These are phyloP conservation scores for Trachops cirrhosus DNA, from an alignment of 2,797 vertebrate genomes.

Conservation along the genomic window DNA sequence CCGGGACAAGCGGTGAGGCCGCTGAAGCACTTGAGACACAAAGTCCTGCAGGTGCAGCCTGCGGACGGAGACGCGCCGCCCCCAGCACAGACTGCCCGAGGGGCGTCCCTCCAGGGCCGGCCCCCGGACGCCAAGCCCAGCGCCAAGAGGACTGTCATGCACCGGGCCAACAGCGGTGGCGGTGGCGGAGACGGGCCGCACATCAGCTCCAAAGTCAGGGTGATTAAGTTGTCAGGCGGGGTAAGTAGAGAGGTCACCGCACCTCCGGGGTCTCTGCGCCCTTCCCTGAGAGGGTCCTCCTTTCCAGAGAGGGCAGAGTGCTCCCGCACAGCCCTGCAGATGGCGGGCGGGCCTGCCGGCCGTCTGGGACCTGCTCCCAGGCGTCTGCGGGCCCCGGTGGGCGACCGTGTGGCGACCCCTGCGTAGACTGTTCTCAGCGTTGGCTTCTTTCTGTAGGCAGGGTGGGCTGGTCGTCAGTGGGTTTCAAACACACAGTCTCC, in stretches of 20 bases:
- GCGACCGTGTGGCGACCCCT: background rate
- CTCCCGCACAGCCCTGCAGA: background rate
- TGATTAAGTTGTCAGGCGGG: constrained; percentile 93
- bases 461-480: background rate
- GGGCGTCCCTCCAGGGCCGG: constrained; percentile 72
- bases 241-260: constrained; percentile 86
- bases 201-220: constrained; percentile 93
- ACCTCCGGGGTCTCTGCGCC: constrained; percentile 53
- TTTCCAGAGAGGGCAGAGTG: constrained; percentile 13
- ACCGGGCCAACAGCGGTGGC: constrained; percentile 87
- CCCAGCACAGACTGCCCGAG: constrained; percentile 73
- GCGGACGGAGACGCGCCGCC: constrained; percentile 57
- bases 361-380: background rate
- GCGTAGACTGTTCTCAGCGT: background rate
- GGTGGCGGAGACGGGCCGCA: constrained; percentile 85
- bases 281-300: constrained; percentile 14
- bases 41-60: constrained; percentile 73
- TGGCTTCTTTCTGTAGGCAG: background rate
- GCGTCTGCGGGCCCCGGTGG: background rate
- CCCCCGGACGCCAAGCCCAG: constrained; percentile 85
- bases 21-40: constrained; percentile 81
- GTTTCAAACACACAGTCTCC: constrained; percentile 2
- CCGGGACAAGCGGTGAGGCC: constrained; percentile 85
- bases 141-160: constrained; percentile 96
- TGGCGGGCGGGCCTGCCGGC: background rate